These are phyloP conservation scores for Samia ricini DNA, from an alignment of 1,140 invertebrate genomes.

Conservation along the genomic window DNA sequence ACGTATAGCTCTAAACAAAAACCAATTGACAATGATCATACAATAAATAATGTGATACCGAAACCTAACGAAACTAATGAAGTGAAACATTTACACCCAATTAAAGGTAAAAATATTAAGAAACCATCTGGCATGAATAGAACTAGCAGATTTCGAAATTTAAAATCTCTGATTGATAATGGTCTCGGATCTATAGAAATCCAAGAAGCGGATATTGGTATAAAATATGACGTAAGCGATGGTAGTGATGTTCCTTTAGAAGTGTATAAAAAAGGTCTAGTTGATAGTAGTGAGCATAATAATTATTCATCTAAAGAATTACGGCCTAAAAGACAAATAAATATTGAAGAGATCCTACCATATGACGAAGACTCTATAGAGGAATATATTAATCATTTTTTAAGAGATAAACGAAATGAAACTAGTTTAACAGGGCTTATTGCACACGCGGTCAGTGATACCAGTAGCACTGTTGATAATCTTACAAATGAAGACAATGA, in stretches of 20 bases:
- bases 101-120: constrained; percentile 58
- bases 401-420: constrained; percentile 54
- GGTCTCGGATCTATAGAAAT: constrained; percentile 72
- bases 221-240: constrained; percentile 77
- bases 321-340: constrained; percentile 60
- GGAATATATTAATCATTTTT: constrained; percentile 60
- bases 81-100: constrained; percentile 79
- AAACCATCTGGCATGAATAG: constrained; percentile 37
- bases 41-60: constrained; percentile 47
- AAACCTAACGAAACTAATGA: constrained; percentile 77
- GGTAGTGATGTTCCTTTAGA: constrained; percentile 72
- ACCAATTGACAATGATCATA: constrained; percentile 26
- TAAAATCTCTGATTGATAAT: constrained; percentile 55
- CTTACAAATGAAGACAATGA: constrained; percentile 42
- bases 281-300: constrained; percentile 73
- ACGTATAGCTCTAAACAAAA: constrained; percentile 83
- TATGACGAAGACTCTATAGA: constrained; percentile 66
- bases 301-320: constrained; percentile 45
- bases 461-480: constrained; percentile 39
- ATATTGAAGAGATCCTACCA: constrained; percentile 56
- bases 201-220: constrained; percentile 77
- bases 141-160: constrained; percentile 46
- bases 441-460: constrained; percentile 53
- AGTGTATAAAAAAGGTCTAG: constrained; percentile 79
- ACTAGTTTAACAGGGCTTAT: constrained; percentile 56